Evolutionary conservation across 2,888 invertebrate species (phyloP).

Genomic region (Strigamia crassipes): DNA sequence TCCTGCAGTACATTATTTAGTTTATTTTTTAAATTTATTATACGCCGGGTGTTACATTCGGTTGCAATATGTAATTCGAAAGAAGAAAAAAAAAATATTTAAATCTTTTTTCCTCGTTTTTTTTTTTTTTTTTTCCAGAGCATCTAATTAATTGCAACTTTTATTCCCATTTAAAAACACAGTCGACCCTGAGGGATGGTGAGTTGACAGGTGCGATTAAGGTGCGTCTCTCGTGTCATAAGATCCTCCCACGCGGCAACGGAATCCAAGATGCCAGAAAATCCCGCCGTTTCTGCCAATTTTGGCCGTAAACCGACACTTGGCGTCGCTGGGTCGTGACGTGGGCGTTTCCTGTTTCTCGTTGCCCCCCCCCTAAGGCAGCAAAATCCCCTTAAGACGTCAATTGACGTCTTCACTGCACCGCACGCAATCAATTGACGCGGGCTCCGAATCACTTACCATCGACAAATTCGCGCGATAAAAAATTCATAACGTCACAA

Average conservation of each 20-base stretch:
- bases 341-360: constrained; percentile 41
- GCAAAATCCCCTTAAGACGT: constrained; percentile 34
- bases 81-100: background rate
- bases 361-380: constrained; percentile 3
- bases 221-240: constrained; percentile 17
- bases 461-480: background rate
- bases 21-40: background rate
- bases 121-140: background rate
- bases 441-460: constrained; percentile 17
- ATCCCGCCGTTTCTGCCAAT: constrained; percentile 46
- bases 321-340: constrained; percentile 45
- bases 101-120: background rate
- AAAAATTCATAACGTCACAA: constrained; percentile 31
- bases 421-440: constrained; percentile 12
- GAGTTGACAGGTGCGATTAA: constrained; percentile 45
- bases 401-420: constrained; percentile 32
- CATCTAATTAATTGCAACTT: constrained; percentile 1
- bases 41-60: too few relatives aligned
- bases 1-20: background rate
- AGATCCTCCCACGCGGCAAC: constrained; percentile 43
- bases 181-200: background rate
- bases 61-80: too few relatives aligned
- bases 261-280: constrained; percentile 46
- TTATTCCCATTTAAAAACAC: background rate
- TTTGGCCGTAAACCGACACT: constrained; percentile 25